Percentiles rank a stretch among this genome's conserved stretches.
phyloP scores from a whole-genome alignment of 2,888 invertebrate species.

The Perithous albicinctus region DNA sequence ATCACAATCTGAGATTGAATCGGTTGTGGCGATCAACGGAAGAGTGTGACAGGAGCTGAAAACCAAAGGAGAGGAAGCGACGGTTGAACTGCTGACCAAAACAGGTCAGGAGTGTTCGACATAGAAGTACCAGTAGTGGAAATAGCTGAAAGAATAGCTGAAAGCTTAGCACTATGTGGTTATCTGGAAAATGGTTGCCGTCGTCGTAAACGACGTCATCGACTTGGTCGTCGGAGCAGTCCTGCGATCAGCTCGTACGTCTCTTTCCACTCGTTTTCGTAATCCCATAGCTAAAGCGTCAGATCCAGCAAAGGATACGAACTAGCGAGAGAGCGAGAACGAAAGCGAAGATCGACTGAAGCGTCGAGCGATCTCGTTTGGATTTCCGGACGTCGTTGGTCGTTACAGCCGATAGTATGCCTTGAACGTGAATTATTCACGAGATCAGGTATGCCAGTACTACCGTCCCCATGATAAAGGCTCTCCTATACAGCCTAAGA shows the following conservation, averaged over 20 bases:
- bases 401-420: constrained; percentile 41
- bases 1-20: not conserved
- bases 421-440: constrained; percentile 57
- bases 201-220: not conserved
- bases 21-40: not conserved
- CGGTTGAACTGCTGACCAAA: not conserved
- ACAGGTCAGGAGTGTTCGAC: not conserved
- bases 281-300: constrained; percentile 3
- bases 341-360: constrained; percentile 23
- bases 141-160: not conserved
- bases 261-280: not conserved
- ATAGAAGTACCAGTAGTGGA: not conserved
- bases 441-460: constrained; percentile 34
- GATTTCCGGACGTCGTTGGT: constrained; percentile 38
- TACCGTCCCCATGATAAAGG: not conserved
- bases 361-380: constrained; percentile 33
- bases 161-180: not conserved
- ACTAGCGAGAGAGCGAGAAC: not conserved
- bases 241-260: not conserved
- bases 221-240: not conserved
- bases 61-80: not conserved
- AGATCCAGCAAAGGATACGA: not conserved
- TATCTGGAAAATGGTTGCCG: not conserved
- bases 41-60: not conserved
- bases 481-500: not conserved